phyloP scores from a whole-genome alignment of 2,888 invertebrate species.

The Hermaeophaga mercurialis region DNA sequence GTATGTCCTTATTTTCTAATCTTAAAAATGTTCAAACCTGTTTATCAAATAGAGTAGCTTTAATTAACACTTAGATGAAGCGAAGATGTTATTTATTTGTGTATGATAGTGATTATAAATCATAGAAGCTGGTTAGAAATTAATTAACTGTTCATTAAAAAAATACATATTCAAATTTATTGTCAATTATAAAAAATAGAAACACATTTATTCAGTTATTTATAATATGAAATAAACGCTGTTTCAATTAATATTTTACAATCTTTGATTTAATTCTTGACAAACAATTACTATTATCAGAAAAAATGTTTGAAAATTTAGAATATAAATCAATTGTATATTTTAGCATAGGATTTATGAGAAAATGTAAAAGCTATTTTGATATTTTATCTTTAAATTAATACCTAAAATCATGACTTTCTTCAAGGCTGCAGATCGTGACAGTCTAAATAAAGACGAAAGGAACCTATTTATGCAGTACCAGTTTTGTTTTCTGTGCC shows the following conservation, averaged over 20 bases:
- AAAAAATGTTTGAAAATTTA: too few relatives aligned
- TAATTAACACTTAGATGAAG: slow-evolving; percentile 2
- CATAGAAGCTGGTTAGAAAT: neutral
- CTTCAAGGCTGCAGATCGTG: slow-evolving; percentile 7
- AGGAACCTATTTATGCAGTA: slow-evolving; percentile 2
- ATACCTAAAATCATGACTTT: slow-evolving; percentile 1
- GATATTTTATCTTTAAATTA: neutral
- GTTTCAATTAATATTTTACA: too few relatives aligned
- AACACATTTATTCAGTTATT: too few relatives aligned
- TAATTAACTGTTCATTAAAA: neutral
- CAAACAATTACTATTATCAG: too few relatives aligned
- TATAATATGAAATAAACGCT: too few relatives aligned
- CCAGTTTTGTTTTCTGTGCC: neutral
- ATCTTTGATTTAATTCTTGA: too few relatives aligned
- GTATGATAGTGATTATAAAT: neutral
- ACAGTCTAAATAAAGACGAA: neutral
- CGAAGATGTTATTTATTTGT: neutral
- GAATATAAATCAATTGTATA: too few relatives aligned
- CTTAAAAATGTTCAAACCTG: too few relatives aligned
- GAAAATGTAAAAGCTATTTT: neutral
- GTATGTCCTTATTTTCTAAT: too few relatives aligned
- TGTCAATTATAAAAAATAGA: too few relatives aligned
- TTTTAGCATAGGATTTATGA: too few relatives aligned
- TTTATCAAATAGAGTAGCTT: too few relatives aligned
- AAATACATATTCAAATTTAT: neutral